Conservation (phyloP, 1,140 invertebrate species). For the Drosophila virilis region DNA sequence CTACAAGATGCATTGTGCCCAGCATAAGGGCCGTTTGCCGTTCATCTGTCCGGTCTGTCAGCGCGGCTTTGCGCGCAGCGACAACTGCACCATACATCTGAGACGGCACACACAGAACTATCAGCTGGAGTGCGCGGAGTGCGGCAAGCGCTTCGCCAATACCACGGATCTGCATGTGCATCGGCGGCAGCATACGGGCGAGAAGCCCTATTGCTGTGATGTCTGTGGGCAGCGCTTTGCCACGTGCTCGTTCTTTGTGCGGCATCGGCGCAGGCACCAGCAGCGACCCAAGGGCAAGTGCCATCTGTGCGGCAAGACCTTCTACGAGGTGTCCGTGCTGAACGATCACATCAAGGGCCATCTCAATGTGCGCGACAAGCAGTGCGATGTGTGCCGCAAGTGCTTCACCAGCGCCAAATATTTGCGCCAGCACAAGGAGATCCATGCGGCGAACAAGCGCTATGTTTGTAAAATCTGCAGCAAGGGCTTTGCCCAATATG, state of each 20-base stretch:
- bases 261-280: conserved; percentile 51
- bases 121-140: conserved; percentile 50
- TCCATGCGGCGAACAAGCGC: conserved; percentile 47
- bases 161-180: conserved; percentile 52
- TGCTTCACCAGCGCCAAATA: conserved; percentile 55
- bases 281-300: conserved; percentile 51
- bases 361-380: conserved; percentile 57
- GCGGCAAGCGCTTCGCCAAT: conserved; percentile 52
- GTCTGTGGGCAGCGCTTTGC: conserved; percentile 57
- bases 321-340: conserved; percentile 39
- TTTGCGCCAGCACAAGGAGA: conserved; percentile 57
- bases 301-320: conserved; percentile 53
- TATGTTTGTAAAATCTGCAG: conserved; percentile 64
- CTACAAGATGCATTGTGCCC: conserved; percentile 47
- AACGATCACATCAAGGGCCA: conserved; percentile 59
- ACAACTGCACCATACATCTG: conserved; percentile 52
- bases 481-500: conserved; percentile 53
- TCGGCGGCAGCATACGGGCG: conserved; percentile 54
- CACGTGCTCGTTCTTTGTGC: conserved; percentile 44
- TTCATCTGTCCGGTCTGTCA: conserved; percentile 54
- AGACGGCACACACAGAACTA: conserved; percentile 52
- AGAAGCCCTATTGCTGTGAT: conserved; percentile 57
- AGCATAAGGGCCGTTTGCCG: conserved; percentile 49
- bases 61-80: conserved; percentile 45
- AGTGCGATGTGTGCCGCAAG: conserved; percentile 61